Evolutionary conservation across 2,797 vertebrate species (phyloP).

Genomic region (Percopsis omiscomaycus): DNA sequence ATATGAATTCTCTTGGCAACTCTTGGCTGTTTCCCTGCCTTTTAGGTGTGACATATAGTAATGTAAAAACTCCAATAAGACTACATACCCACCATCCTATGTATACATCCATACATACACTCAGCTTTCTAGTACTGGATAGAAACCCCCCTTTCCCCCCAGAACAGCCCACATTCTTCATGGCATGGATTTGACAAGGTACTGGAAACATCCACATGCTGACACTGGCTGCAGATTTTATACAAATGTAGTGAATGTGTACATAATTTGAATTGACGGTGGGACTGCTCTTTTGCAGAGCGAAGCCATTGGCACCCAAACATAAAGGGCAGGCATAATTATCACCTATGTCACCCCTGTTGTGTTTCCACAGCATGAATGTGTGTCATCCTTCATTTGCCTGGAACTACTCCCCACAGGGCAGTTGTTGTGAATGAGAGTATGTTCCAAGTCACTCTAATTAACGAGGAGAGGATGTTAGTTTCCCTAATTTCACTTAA

Average conservation of each 20-base stretch:
- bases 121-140: too few species aligned
- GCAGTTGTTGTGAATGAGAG: constrained; percentile 34
- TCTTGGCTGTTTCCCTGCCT: too few species aligned
- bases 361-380: constrained; percentile 15
- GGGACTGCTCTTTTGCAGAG: background rate
- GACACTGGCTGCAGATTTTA: constrained; percentile 7
- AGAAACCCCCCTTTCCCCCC: too few species aligned
- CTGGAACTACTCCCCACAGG: constrained; percentile 10
- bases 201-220: constrained; percentile 14
- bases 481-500: constrained; percentile 39
- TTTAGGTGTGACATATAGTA: too few species aligned
- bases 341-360: constrained; percentile 10
- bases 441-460: constrained; percentile 28
- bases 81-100: too few species aligned
- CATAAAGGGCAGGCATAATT: constrained; percentile 22
- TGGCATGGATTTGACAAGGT: constrained; percentile 17
- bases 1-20: too few species aligned
- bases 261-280: constrained; percentile 18
- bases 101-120: too few species aligned
- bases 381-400: constrained; percentile 23
- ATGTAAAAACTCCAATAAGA: too few species aligned
- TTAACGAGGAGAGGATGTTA: constrained; percentile 42
- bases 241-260: constrained; percentile 20
- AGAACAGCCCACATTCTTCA: too few species aligned
- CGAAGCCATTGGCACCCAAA: constrained; percentile 12